Conservation (phyloP, 2,797 vertebrate species). For the Coracias cyanogaster region DNA sequence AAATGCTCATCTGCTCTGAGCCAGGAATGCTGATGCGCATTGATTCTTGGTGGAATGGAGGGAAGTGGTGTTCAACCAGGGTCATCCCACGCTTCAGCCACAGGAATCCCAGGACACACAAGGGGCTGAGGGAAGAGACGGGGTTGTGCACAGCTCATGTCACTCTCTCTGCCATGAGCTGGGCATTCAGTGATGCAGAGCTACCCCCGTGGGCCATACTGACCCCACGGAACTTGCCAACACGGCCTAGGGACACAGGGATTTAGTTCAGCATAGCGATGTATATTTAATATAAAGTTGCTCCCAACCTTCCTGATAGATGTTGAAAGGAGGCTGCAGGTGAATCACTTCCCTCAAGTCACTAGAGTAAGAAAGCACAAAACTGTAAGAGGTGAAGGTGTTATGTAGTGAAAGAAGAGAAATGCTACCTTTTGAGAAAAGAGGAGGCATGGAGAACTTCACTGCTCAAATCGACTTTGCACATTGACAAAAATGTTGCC, state of each 20-base stretch:
- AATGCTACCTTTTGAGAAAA: not conserved
- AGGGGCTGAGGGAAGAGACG: not conserved
- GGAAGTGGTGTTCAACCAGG: not conserved
- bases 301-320: not conserved
- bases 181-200: not conserved
- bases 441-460: not conserved
- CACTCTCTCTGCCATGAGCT: not conserved
- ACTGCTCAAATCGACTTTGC: not conserved
- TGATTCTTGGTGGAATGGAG: not conserved
- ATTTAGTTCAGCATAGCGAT: not conserved
- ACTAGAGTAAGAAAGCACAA: not conserved
- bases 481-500: not conserved
- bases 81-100: not conserved
- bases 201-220: not conserved
- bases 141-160: not conserved
- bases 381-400: not conserved
- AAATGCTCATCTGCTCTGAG: constrained; percentile 39
- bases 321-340: not conserved
- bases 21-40: not conserved
- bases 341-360: not conserved
- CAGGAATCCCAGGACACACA: not conserved
- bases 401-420: not conserved
- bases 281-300: not conserved
- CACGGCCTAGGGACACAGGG: too few species aligned
- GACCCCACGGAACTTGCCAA: not conserved